A percentile compares a stretch with the other conserved stretches of the same genome.
phyloP scores from a whole-genome alignment of 2,797 vertebrate species.

The Menidia menidia region DNA sequence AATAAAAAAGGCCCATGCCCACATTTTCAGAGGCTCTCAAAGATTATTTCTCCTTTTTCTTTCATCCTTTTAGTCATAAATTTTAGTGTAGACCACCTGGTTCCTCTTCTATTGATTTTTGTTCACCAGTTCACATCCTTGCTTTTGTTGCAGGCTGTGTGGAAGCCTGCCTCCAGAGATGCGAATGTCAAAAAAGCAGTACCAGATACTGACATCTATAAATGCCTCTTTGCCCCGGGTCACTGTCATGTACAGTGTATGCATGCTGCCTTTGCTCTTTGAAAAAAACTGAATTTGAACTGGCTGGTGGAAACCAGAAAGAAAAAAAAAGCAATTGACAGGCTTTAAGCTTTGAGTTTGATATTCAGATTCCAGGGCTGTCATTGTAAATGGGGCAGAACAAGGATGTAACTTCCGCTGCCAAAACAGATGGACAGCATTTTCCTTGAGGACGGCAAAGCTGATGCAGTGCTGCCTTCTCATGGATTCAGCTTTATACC shows the following conservation, averaged over 20 bases:
- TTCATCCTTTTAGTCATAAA: neutral
- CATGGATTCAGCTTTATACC: slow-evolving; percentile 24
- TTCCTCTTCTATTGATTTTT: neutral
- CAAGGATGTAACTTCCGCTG: slow-evolving; percentile 54
- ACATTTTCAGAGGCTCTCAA: neutral
- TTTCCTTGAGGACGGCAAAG: slow-evolving; percentile 57
- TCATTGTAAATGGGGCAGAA: slow-evolving; percentile 59
- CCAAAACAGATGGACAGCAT: slow-evolving; percentile 54
- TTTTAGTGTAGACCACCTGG: neutral
- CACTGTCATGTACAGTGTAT: slow-evolving; percentile 20
- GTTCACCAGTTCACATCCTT: slow-evolving; percentile 11
- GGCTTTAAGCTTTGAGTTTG: slow-evolving; percentile 60
- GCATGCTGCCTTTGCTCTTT: slow-evolving; percentile 29
- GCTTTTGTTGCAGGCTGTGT: neutral
- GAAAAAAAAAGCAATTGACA: slow-evolving; percentile 54
- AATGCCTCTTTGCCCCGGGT: slow-evolving; percentile 27
- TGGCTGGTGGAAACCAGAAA: slow-evolving; percentile 48
- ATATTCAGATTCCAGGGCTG: slow-evolving; percentile 60
- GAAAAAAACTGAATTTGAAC: slow-evolving; percentile 47
- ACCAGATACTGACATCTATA: slow-evolving; percentile 21
- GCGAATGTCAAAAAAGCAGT: slow-evolving; percentile 23
- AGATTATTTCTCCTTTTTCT: neutral
- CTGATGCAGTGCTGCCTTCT: slow-evolving; percentile 44
- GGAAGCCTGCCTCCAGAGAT: neutral
- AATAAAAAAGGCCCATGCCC: neutral